Base-by-base conservation (phyloP, 2,797 vertebrate species). In the Centropyge bicolor region DNA sequence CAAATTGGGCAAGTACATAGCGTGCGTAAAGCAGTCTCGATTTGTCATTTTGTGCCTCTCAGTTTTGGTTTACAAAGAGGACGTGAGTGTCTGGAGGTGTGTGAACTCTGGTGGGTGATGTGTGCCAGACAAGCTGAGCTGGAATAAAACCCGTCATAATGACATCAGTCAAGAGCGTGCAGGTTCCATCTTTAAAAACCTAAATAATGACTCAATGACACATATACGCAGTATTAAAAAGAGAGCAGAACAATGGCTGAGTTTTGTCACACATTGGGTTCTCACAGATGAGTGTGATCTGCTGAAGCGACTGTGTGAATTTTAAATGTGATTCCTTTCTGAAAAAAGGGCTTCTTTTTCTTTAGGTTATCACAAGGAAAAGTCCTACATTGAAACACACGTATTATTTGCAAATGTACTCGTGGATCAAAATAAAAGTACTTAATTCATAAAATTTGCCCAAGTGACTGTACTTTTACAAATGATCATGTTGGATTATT, bases 1-100 rank as follows among this genome's bases (percentile, higher is more conserved):
- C 45, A 88, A 91, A 91, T 91, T 64, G 49, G 86, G 83, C 55
- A 49, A 87, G 85, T 65, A 65, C 83, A 90, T 93, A 52, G 90
- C 85, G 85, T 91, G 92, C 74, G 27, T 77, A 59, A 31, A 62
- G 71, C 27, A 61, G 46, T 87, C 38, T 80, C 17, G 49, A 16
- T 89, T 81, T 78, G 88, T 91, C 86, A 93, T 91, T 83, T 62
- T 4, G 6, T 19, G 67, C 5, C 11, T 91, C 63, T 91, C 78
- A 10, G 73, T 72, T 20, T 79, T 73, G n/a, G 51, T 80, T 81
- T 82, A 90, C 84, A 89, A 85, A 88, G 70, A 48, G 10, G 31
- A 52, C n/a, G 69, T 20, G 52, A 82, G 76, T 56, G 61, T 79
- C 56, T 61, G 86, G 68, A 51, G 89, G 86, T 75, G 88, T 91